Base-by-base conservation (phyloP, 2,797 vertebrate genomes). In the Lacerta agilis region DNA sequence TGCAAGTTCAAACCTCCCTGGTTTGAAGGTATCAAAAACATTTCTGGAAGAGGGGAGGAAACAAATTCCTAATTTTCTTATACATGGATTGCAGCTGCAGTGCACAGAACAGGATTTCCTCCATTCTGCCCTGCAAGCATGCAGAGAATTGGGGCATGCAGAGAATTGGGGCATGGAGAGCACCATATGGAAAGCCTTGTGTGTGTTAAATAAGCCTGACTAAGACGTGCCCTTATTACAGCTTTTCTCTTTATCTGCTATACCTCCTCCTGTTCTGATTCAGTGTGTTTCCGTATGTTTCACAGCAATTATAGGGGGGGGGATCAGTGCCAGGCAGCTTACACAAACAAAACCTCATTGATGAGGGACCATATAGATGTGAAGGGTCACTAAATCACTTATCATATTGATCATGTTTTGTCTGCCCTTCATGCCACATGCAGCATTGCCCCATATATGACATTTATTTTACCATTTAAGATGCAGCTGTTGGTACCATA, bases 191-290 rank as follows among this genome's bases (percentile, higher is more conserved):
- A 82, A 77, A 38, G 38, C 11, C 43, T 49, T 64, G 11, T 64
- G 58, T 86, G 43, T 72, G n/a, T 55, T 72, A 71, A 86, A 71
- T 76, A 61, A 73, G 10, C 79, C 18, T 76, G 79, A 67, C 11
- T 36, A 38, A 67, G 1, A 77, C 82, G 49, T 81, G 43, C 69
- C 85, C 49, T 43, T 77, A 76, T 64, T 85, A 43, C 41, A 5
- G 38, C 18, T 81, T 75, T 79, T 64, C 69, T 73, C 49, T 66
- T 82, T 66, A 82, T 87, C 79, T 25, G 25, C 61, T 11, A 38
- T 82, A 76, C 41, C 36, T 67, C 71, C 71, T 61, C 61, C 64
- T 88, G 33, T 78, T 88, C 73, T 69, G 80, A 41, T 82, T 83
- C 72, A 67, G 41, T 73, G n/a, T 41, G 61, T 87, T 80, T 80